These are phyloP conservation scores for Indicator indicator DNA, from an alignment of 2,113 vertebrate species.

Conservation along the genomic window DNA sequence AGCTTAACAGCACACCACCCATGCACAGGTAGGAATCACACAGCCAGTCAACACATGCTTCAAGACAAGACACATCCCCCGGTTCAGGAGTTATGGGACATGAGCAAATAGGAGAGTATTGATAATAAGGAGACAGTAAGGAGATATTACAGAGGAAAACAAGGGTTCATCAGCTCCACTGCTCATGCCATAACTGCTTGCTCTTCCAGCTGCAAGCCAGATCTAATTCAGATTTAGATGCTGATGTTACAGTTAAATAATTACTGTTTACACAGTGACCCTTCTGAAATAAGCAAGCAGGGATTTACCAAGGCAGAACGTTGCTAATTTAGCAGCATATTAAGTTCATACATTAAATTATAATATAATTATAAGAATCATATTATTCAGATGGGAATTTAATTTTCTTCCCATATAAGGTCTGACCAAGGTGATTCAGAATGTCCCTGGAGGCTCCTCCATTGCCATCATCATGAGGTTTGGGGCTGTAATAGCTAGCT, in stretches of 20 bases:
- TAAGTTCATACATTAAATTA: neutral
- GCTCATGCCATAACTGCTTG: neutral
- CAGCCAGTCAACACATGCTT: accelerated
- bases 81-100: accelerated
- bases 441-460: neutral
- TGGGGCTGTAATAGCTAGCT: neutral
- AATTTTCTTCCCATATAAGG: neutral
- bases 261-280: neutral
- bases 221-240: neutral
- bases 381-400: neutral
- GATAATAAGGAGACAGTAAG: neutral
- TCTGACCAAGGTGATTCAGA: neutral
- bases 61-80: neutral
- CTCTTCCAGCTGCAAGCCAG: neutral
- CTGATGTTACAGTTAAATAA: neutral
- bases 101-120: neutral
- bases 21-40: accelerated
- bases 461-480: neutral
- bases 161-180: neutral
- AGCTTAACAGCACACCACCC: neutral
- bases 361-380: neutral
- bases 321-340: neutral
- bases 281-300: neutral
- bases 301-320: neutral
- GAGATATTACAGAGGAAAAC: neutral